phyloP scores from a whole-genome alignment of 2,888 invertebrate genomes.

The Dendrolimus pini region DNA sequence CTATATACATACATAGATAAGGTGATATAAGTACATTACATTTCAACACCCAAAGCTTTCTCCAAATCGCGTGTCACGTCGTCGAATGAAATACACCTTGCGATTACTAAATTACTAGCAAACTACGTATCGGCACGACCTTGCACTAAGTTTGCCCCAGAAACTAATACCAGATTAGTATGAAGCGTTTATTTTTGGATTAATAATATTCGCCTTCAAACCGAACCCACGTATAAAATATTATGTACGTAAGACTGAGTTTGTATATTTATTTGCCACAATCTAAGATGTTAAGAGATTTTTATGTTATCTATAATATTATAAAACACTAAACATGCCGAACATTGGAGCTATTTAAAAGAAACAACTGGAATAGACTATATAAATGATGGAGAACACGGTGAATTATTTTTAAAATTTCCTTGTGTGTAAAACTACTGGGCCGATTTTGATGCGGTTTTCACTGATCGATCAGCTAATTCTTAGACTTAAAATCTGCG shows the following conservation, averaged over 20 bases:
- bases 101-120: background rate
- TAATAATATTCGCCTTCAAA: background rate
- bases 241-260: too few relatives aligned
- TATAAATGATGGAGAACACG: too few relatives aligned
- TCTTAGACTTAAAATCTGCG: too few relatives aligned
- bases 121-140: background rate
- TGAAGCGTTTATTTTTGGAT: background rate
- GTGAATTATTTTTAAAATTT: background rate
- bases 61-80: background rate
- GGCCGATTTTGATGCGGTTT: too few relatives aligned
- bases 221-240: too few relatives aligned
- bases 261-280: too few relatives aligned
- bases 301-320: background rate
- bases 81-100: background rate
- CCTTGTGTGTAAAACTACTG: too few relatives aligned
- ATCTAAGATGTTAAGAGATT: conserved; percentile 3
- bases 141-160: background rate
- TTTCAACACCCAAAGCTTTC: background rate
- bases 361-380: too few relatives aligned
- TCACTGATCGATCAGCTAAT: too few relatives aligned
- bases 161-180: background rate
- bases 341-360: too few relatives aligned
- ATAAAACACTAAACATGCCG: too few relatives aligned
- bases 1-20: background rate
- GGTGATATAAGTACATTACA: background rate